Base-by-base conservation (phyloP, 2,797 vertebrate species). In the Crocidura indochinensis region DNA sequence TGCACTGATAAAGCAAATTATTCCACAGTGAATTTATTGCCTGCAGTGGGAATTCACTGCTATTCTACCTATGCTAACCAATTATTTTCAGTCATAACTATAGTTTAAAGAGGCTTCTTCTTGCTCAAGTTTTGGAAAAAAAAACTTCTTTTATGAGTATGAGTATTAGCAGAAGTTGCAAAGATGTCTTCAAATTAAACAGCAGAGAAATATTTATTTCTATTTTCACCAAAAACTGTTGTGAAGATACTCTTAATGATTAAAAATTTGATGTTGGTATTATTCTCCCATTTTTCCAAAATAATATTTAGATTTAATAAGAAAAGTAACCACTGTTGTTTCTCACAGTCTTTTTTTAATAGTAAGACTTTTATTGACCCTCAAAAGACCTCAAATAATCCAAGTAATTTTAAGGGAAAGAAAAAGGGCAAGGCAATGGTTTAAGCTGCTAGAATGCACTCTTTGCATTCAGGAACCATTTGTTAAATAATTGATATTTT, bases 71-170 rank as follows among this genome's bases (percentile, higher is more conserved):
- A 79, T 89, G 49, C 31, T 89, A 49, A 10, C 6, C 92, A 88
- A 11, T 60, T 88, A 56, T 91, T 93, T 94, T 74, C 78, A 92
- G 49, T 72, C 7, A 20, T 17, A 51, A 29, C 27, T 72, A 31
- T 27, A 77, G 27, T 69, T 93, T 92, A 90, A 95, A 94, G 81
- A 88, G 24, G 17, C 11, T 84, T 90, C 81, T 74, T 91, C 65
- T 38, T 38, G 38, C 74, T 95, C 26, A 88, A 91, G 72, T 90
- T 89, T 79, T 92, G 69, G 51, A 72, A 86, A 71, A 72, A 86
- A 71, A 85, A 20, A 19, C 15, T 64, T 86, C 27, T 89, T 38
- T 38, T 91, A 19, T 67, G 24, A 46, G 14, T 87, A 85, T 80
- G 71, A 87, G 46, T 93, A 51, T 64, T 80, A 17, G 60, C 87